Evolutionary conservation across 2,888 invertebrate genomes (phyloP), one percentile per base, ranked within the genome.

Genomic region (Parapristionchus giblindavisi): DNA sequence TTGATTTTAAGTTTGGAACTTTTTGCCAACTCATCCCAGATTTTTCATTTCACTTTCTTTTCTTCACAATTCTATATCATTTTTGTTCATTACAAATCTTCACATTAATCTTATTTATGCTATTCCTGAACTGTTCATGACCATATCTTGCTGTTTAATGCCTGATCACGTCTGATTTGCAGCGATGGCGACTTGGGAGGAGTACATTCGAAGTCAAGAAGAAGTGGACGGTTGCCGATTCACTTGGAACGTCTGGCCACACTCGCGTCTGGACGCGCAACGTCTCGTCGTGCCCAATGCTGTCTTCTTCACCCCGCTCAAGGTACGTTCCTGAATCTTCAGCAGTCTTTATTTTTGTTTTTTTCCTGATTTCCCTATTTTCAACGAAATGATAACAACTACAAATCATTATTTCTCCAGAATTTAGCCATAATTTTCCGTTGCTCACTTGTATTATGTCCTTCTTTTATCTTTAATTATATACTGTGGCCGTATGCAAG

Each of bases 201-300:
- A 87, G 29, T 87, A 86, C 74, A 76, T 99, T 89, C 95, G 95
- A 88, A 95, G 95, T 89, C 96, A 97, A 90, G 97, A 98, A 89
- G 96, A 96, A 88, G 92, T 95, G 43, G 97, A 99, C 90, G 99
- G 99, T 8, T 92, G 98, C 77, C 92, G 98, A 80, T 93, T 96
- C 88, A 95, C 96, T 0, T 99, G 98, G 98, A 99, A 99, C 89
- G 94, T 97, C 51, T 97, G 97, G 96, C 98, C 99, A 14, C 94
- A 95, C 0, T 96, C 95, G 87, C 92, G 96, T 76, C 40, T 84
- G 29, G 99, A 99, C 90, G 94, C 97, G 17, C 96, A 96, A 14
- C 92, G 97, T 79, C 91, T 98, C 81, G 97, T 99, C 17, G 96
- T 99, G 6, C 98, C 99, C 0, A 90, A 98, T 74, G 96, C 95